Conservation (phyloP, 2,888 invertebrate species). For the Dione juno region DNA sequence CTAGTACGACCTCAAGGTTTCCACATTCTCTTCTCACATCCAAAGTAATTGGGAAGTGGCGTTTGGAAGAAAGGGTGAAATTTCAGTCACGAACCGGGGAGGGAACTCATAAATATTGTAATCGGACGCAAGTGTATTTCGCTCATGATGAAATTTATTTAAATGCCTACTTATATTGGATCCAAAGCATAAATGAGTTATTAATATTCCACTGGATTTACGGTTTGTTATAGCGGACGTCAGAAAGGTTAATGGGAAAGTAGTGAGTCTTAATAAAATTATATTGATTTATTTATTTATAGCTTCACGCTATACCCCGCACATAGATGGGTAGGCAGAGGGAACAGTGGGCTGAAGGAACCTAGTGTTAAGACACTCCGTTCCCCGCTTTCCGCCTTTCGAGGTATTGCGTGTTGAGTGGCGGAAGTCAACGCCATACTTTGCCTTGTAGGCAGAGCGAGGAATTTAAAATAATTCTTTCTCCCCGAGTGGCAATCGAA, state of each 20-base stretch:
- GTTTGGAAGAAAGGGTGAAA: constrained; percentile 63
- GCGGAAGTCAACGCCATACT: too few species aligned
- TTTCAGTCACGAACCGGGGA: constrained; percentile 63
- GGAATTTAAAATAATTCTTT: too few species aligned
- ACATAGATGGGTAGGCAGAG: too few species aligned
- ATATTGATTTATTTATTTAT: neutral
- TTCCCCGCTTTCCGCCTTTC: too few species aligned
- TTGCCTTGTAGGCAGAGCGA: too few species aligned
- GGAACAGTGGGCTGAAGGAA: too few species aligned
- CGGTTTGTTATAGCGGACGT: constrained; percentile 24
- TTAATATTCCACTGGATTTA: constrained; percentile 39
- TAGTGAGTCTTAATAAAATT: neutral
- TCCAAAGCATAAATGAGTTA: constrained; percentile 44
- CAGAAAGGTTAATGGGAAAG: neutral
- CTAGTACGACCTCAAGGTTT: neutral
- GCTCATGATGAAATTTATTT: constrained; percentile 62
- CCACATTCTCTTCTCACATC: constrained; percentile 48
- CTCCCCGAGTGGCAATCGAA: too few species aligned
- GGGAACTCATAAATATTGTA: constrained; percentile 71
- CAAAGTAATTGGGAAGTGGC: constrained; percentile 57
- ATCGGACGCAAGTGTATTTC: constrained; percentile 55
- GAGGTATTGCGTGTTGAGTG: too few species aligned
- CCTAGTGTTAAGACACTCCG: too few species aligned
- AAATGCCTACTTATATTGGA: constrained; percentile 54
- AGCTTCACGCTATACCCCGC: too few species aligned